Conservation (phyloP, 2,888 invertebrate genomes). For the Brachypalpus laphriformis region DNA sequence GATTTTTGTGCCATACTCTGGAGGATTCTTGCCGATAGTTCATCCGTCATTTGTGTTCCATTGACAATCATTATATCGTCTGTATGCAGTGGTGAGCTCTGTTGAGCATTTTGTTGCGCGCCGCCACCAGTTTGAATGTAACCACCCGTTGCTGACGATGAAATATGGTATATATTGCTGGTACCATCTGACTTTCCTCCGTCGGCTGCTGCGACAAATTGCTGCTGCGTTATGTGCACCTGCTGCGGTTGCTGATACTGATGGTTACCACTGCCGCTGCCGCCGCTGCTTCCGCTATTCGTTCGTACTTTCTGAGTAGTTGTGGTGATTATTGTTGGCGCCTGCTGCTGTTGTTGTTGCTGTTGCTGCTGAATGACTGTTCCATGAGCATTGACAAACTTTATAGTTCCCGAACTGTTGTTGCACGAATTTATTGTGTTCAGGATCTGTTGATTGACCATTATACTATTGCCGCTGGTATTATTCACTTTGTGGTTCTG, state of each 20-base stretch:
- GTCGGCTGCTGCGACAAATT: slow-evolving; percentile 68
- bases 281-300: slow-evolving; percentile 49
- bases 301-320: slow-evolving; percentile 68
- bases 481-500: slow-evolving; percentile 78
- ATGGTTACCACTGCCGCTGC: slow-evolving; percentile 33
- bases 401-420: slow-evolving; percentile 78
- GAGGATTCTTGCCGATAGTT: slow-evolving; percentile 81
- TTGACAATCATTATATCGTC: slow-evolving; percentile 83
- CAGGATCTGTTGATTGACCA: slow-evolving; percentile 75
- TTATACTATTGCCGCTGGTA: slow-evolving; percentile 68
- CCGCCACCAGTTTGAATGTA: slow-evolving; percentile 67
- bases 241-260: slow-evolving; percentile 67
- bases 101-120: slow-evolving; percentile 73
- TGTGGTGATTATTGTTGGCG: slow-evolving; percentile 70
- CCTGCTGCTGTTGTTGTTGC: slow-evolving; percentile 49
- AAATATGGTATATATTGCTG: slow-evolving; percentile 74
- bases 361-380: slow-evolving; percentile 81
- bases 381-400: slow-evolving; percentile 82
- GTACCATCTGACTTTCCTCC: slow-evolving; percentile 57
- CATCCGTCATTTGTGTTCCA: slow-evolving; percentile 83
- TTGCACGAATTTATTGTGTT: slow-evolving; percentile 73
- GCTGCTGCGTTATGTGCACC: slow-evolving; percentile 69
- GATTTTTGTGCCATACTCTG: slow-evolving; percentile 83
- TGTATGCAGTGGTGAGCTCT: slow-evolving; percentile 66
- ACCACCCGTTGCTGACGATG: slow-evolving; percentile 44